phyloP scores from a whole-genome alignment of 2,113 vertebrate genomes.

The Hippocampus abdominalis region DNA sequence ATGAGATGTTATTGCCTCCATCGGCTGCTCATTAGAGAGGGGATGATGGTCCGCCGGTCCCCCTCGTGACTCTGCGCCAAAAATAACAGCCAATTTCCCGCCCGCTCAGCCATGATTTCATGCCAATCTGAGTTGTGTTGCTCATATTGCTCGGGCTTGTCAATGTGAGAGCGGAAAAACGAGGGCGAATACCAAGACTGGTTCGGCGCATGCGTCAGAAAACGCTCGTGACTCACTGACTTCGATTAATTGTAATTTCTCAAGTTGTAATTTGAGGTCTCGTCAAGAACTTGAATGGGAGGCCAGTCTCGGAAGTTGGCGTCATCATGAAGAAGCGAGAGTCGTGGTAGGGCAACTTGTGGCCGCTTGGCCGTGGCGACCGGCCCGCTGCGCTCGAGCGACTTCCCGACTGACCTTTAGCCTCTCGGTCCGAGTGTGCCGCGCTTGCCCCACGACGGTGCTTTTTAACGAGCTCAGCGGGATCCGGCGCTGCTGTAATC shows the following conservation, averaged over 20 bases:
- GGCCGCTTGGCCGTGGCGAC: too few species aligned
- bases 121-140: slow-evolving; percentile 71
- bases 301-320: too few species aligned
- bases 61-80: slow-evolving; percentile 69
- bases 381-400: too few species aligned
- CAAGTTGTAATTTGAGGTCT: neutral
- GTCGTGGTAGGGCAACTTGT: too few species aligned
- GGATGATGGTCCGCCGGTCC: slow-evolving; percentile 61
- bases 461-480: slow-evolving; percentile 51
- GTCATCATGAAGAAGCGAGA: too few species aligned
- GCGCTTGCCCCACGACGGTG: slow-evolving; percentile 18
- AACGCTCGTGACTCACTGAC: neutral
- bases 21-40: slow-evolving; percentile 71
- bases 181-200: neutral
- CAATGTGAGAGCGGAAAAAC: slow-evolving; percentile 27
- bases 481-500: slow-evolving; percentile 33
- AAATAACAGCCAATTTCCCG: slow-evolving; percentile 78
- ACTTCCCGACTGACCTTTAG: too few species aligned
- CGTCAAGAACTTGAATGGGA: too few species aligned
- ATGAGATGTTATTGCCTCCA: slow-evolving; percentile 42
- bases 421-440: neutral
- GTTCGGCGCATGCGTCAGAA: slow-evolving; percentile 33
- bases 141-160: slow-evolving; percentile 42
- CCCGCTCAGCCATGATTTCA: slow-evolving; percentile 75
- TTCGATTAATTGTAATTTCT: neutral